These are phyloP conservation scores for Bombycilla garrulus DNA, from an alignment of 2,113 vertebrate genomes.

Conservation along the genomic window DNA sequence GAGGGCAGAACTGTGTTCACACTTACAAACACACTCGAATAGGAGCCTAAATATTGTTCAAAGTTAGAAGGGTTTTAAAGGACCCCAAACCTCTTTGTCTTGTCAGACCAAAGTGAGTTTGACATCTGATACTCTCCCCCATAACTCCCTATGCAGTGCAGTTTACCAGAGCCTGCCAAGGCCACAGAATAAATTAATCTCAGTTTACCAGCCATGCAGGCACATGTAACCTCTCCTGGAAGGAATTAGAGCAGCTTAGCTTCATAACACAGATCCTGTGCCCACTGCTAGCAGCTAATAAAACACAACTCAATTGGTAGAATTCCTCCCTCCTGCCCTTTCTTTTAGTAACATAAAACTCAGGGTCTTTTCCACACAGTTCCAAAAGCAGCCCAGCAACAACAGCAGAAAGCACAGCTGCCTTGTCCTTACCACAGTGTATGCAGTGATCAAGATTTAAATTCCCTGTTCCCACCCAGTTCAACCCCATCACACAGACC, in stretches of 20 bases:
- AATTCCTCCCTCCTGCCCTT: not conserved
- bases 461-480: not conserved
- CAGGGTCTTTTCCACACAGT: not conserved
- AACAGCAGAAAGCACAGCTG: not conserved
- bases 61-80: not conserved
- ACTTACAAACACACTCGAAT: not conserved
- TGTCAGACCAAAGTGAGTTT: not conserved
- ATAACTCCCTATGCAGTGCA: not conserved
- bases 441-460: not conserved
- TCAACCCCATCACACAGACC: not conserved
- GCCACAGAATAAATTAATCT: constrained; percentile 10
- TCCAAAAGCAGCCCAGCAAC: constrained; percentile 20
- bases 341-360: not conserved
- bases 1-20: not conserved
- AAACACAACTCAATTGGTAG: not conserved
- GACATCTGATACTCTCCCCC: not conserved
- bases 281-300: constrained; percentile 14
- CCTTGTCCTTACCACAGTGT: not conserved
- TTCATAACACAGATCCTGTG: not conserved
- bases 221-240: not conserved
- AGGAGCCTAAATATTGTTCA: not conserved
- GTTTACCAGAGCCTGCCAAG: constrained; percentile 12
- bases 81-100: not conserved
- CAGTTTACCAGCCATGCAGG: not conserved
- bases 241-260: not conserved